phyloP scores from a whole-genome alignment of 1,140 invertebrate genomes.

The Drosophila setifemur region DNA sequence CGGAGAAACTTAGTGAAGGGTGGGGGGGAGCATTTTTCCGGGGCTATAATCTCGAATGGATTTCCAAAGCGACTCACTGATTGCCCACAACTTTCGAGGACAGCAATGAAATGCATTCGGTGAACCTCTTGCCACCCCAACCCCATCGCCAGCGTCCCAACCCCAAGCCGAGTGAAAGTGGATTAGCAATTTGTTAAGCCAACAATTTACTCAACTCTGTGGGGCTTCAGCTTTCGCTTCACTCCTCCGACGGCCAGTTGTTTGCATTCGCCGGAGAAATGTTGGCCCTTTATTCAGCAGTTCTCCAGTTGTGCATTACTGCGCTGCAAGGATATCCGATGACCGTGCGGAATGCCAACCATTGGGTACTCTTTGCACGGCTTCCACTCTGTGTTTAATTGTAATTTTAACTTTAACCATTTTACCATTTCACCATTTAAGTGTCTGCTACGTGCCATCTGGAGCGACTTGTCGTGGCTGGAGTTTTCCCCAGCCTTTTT shows the following conservation, averaged over 20 bases:
- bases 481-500: too few species aligned
- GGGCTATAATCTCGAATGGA: conserved; percentile 23
- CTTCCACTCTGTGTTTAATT: conserved; percentile 33
- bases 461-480: conserved; percentile 43
- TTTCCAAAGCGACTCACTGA: neutral
- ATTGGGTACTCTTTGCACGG: neutral
- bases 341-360: conserved; percentile 5
- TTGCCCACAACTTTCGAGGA: conserved; percentile 18
- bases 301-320: conserved; percentile 11
- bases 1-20: neutral
- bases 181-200: conserved; percentile 76
- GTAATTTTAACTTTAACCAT: conserved; percentile 44
- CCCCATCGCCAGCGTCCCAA: neutral
- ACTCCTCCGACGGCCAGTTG: too few species aligned
- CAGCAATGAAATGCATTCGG: conserved; percentile 19
- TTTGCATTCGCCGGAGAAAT: conserved; percentile 34
- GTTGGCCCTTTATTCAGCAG: conserved; percentile 26
- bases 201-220: conserved; percentile 66
- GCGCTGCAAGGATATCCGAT: conserved; percentile 34
- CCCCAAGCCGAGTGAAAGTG: conserved; percentile 18
- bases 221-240: conserved; percentile 61
- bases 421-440: conserved; percentile 39
- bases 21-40: conserved; percentile 27
- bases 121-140: neutral
- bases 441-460: conserved; percentile 30